phyloP scores from a whole-genome alignment of 2,797 vertebrate genomes.

The Bovichtus diacanthus region DNA sequence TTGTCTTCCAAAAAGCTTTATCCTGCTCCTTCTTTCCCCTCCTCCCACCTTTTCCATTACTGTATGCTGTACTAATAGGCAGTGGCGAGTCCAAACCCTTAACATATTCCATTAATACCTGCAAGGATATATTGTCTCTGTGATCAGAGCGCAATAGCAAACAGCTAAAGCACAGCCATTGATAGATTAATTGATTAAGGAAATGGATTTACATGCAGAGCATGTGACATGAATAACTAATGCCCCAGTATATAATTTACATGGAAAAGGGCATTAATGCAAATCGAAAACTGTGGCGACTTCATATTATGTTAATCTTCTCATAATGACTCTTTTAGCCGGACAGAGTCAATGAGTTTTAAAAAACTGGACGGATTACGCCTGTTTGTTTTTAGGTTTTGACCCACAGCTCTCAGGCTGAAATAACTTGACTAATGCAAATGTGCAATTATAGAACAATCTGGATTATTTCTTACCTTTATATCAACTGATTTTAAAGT shows the following conservation, averaged over 20 bases:
- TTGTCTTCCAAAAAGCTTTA: slow-evolving; percentile 31
- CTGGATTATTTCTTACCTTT: slow-evolving; percentile 24
- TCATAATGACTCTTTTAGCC: slow-evolving; percentile 26
- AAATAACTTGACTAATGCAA: slow-evolving; percentile 15
- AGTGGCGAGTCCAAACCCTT: slow-evolving; percentile 23
- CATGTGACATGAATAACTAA: slow-evolving; percentile 48
- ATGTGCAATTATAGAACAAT: slow-evolving; percentile 9
- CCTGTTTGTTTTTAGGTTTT: slow-evolving; percentile 45
- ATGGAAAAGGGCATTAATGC: slow-evolving; percentile 19
- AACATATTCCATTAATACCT: slow-evolving; percentile 55
- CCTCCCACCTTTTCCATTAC: slow-evolving; percentile 45
- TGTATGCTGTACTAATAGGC: slow-evolving; percentile 26
- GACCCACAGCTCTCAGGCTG: background rate
- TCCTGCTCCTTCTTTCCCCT: slow-evolving; percentile 18
- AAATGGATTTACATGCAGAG: slow-evolving; percentile 38
- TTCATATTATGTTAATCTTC: slow-evolving; percentile 43
- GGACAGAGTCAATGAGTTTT: slow-evolving; percentile 5
- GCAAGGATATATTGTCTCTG: slow-evolving; percentile 38
- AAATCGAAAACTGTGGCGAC: slow-evolving; percentile 19
- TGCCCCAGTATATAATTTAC: slow-evolving; percentile 5
- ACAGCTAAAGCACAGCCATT: slow-evolving; percentile 25
- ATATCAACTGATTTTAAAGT: background rate
- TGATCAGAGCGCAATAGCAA: slow-evolving; percentile 8
- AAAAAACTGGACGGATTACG: slow-evolving; percentile 22
- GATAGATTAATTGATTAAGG: slow-evolving; percentile 58